Conservation (phyloP, 53 echinoderm and acorn worm genomes). For the Apostichopus leukothele region DNA sequence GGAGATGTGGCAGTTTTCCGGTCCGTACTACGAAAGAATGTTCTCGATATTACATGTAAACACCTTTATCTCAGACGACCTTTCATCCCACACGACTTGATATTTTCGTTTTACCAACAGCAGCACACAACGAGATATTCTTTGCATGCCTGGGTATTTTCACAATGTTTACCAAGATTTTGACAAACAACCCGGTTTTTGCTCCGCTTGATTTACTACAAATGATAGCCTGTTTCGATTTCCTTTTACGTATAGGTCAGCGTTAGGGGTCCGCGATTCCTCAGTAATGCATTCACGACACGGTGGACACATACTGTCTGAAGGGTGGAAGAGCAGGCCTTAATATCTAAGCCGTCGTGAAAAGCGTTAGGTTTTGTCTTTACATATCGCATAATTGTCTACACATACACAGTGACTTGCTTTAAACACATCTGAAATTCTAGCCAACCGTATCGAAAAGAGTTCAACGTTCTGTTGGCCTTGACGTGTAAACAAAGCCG, state of each 20-base stretch:
- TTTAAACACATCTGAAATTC: neutral
- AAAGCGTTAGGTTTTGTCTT: too few species aligned
- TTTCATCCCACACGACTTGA: neutral
- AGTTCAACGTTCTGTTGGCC: constrained; percentile 16
- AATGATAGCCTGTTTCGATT: neutral
- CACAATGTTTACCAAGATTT: neutral
- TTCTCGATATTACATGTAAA: neutral
- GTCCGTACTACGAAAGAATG: too few species aligned
- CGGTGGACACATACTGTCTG: neutral
- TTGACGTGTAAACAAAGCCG: constrained; percentile 11
- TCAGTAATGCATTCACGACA: neutral
- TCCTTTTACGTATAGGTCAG: neutral
- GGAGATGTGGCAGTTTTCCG: too few species aligned
- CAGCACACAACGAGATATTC: neutral
- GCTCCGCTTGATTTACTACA: neutral
- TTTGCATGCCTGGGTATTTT: neutral
- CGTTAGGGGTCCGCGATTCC: neutral
- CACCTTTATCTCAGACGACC: neutral
- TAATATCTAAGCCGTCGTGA: neutral
- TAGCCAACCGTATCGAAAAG: neutral
- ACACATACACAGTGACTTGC: too few species aligned
- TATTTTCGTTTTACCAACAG: neutral
- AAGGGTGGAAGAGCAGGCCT: neutral
- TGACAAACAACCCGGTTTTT: neutral
- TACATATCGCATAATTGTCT: too few species aligned